Conservation (phyloP, 2,888 invertebrate genomes). For the Clanis bilineata region DNA sequence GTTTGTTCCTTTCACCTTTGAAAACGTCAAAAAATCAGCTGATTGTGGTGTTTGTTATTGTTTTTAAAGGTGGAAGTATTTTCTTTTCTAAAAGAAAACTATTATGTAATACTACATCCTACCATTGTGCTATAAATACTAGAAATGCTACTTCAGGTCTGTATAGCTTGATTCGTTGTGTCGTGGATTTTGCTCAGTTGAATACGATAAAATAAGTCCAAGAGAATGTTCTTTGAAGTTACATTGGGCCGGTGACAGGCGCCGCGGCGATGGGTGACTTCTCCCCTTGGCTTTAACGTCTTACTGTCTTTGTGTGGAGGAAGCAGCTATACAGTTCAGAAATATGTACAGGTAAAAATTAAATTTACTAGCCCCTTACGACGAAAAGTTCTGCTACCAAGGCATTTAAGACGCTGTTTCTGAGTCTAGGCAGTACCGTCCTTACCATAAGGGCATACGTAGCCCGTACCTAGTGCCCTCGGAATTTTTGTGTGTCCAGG, state of each 20-base stretch:
- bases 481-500: no score
- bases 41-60: background rate
- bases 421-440: no score
- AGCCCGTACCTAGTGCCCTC: no score
- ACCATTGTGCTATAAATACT: no score
- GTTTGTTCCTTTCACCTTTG: background rate
- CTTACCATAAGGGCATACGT: no score
- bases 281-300: slow-evolving; percentile 30
- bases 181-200: no score
- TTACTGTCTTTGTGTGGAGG: slow-evolving; percentile 22
- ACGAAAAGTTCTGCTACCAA: no score
- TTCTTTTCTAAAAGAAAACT: no score
- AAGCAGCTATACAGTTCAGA: background rate
- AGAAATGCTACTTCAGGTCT: background rate
- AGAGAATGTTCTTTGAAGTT: background rate
- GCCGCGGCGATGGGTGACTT: slow-evolving; percentile 31
- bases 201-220: background rate
- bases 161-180: background rate
- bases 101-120: no score
- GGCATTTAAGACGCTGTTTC: no score
- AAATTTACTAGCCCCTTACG: background rate
- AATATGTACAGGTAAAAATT: background rate
- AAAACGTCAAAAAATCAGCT: background rate
- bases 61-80: no score
- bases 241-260: slow-evolving; percentile 26